Base-by-base conservation (phyloP, 2,888 invertebrate species). In the Colletes collaris region DNA sequence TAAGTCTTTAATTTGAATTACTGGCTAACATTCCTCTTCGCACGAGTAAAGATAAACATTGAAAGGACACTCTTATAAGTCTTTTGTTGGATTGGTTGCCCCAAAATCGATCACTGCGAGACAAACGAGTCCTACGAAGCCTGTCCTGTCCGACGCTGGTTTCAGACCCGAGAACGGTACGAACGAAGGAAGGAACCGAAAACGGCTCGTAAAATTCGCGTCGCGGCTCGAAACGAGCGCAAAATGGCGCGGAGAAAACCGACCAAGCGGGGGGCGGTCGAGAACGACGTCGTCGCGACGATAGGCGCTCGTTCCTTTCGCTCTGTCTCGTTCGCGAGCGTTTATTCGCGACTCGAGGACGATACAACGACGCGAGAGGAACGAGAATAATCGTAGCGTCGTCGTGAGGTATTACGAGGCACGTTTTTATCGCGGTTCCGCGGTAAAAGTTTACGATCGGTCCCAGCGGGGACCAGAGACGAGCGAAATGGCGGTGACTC, bases 121-220 rank as follows among this genome's bases (percentile, higher is more conserved):
- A 8, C 8, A 19, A 19, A 13, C 13, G 40, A 72, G 27, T 27
- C 11, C 72, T 76, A 66, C 76, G 81, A 81, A 81, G 81, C 81
- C 81, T 81, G 81, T 81, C 81, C 81, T 69, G 13, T 35, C 40
- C 52, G 50, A 19, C 19, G 40, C 4, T 70, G n/a, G 56, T 40
- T 46, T 35, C 16, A 46, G 40, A 56, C 46, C 8, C 10, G 13
- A 27, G n/a, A n/a, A 16, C 40, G 6, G 16, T 11, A 44, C 56
- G 58, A 75, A 50, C 6, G 69, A 75, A 65, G 60, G 69, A 75
- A 62, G 55, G 65, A 63, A 76, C n/a, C 10, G 13, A 46, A 46
- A 8, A 7, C 10, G 10, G 27, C 59, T 69, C 44, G 49, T 59
- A 59, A 64, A 37, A 52, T 52, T 37, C 35, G 37, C n/a, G 50